Evolutionary conservation across 2,888 invertebrate genomes (phyloP).

Genomic region (Chelonus formosanus): DNA sequence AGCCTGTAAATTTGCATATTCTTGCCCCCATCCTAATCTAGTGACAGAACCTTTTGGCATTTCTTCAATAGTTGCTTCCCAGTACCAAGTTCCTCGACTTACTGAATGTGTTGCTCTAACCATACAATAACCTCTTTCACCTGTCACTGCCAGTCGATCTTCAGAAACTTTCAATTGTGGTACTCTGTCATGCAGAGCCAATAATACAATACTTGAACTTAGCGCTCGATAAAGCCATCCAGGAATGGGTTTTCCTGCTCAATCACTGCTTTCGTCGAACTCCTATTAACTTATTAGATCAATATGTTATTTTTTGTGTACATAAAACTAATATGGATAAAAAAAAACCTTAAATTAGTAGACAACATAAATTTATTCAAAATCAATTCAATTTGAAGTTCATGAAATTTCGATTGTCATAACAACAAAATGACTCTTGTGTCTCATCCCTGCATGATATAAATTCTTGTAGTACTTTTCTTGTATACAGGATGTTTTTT

Average conservation of each 20-base stretch:
- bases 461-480: too few species aligned
- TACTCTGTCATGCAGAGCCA: slow-evolving; percentile 93
- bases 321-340: neutral
- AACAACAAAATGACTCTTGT: too few species aligned
- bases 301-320: slow-evolving; percentile 5
- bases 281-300: slow-evolving; percentile 71
- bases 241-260: slow-evolving; percentile 99
- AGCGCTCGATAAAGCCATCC: slow-evolving; percentile 94
- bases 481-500: too few species aligned
- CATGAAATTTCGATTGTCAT: too few species aligned
- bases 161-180: slow-evolving; percentile 92
- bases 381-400: too few species aligned
- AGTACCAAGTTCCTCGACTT: slow-evolving; percentile 92
- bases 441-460: too few species aligned
- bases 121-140: slow-evolving; percentile 97
- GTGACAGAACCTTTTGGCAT: slow-evolving; percentile 94
- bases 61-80: slow-evolving; percentile 90
- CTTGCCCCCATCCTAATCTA: slow-evolving; percentile 95
- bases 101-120: slow-evolving; percentile 97
- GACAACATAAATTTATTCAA: too few species aligned
- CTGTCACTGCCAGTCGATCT: slow-evolving; percentile 91
- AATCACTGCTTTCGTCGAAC: slow-evolving; percentile 96
- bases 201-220: slow-evolving; percentile 82
- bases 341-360: too few species aligned
- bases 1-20: slow-evolving; percentile 93